Evolutionary conservation across 2,113 vertebrate species (phyloP), one percentile per base, ranked within the genome.

Genomic region (Cromileptes altivelis): DNA sequence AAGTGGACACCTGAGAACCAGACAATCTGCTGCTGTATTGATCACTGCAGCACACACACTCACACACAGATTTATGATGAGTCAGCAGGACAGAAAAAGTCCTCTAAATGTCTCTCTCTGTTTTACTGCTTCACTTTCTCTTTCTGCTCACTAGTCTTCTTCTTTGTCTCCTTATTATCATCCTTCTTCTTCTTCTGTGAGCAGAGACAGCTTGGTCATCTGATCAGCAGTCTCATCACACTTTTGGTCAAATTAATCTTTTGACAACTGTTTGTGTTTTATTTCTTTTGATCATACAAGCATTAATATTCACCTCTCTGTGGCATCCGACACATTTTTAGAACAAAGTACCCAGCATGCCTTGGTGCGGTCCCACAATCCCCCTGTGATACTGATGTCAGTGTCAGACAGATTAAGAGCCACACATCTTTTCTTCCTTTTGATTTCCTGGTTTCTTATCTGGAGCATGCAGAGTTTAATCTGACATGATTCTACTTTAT

Each of bases 401-500:
- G 33, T 37, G 60, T 62, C 58, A 61, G 7, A 47, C n/a, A 53
- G 78, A 82, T 82, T 69, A 82, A 30, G 55, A 70, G 15, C 12
- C 1, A 0, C 3, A 71, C 4, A 74, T 45, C 17, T 73, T 78
- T 53, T 7, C 4, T 50, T 47, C 52, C 77, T 75, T 78, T 25
- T 53, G 45, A 73, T 82, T 40, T 61, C 58, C 58, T 61, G 6
- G 15, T 8, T 2, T 64, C 62, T 45, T 63, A 80, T 78, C 53
- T 71, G 74, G 74, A 82, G 13, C 71, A 75, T 19, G 9, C 3
- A 19, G 21, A 62, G 25, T 63, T 57, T 85, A 86, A 88, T 90
- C 78, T 61, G 45, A 56, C 81, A 65, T 57, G 27, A 74, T 85
- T 75, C 60, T 78, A 71, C 23, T 79, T 84, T 77, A 85, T 86